Conservation (phyloP, 2,113 vertebrate genomes). For the Scatophagus argus region DNA sequence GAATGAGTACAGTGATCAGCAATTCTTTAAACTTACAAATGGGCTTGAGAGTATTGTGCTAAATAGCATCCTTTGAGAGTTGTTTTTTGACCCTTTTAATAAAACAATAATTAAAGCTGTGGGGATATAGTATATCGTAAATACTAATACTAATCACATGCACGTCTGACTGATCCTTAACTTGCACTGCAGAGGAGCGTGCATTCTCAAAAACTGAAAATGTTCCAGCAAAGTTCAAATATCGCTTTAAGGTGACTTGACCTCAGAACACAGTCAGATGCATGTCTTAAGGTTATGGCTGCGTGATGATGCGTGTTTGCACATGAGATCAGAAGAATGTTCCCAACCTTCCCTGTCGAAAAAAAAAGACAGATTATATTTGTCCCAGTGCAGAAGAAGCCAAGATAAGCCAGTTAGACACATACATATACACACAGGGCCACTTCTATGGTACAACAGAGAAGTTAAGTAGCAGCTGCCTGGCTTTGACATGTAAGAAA, state of each 20-base stretch:
- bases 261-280: not conserved
- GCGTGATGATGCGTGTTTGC: not conserved
- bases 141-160: too few species aligned
- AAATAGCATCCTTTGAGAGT: too few species aligned
- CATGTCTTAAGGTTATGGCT: not conserved
- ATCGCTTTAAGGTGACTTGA: not conserved
- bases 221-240: not conserved
- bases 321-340: not conserved
- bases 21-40: not conserved
- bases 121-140: too few species aligned
- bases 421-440: not conserved
- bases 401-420: not conserved
- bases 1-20: not conserved
- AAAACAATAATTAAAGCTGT: too few species aligned
- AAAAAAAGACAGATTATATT: conserved; percentile 22
- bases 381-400: not conserved
- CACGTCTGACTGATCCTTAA: not conserved
- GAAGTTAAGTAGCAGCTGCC: not conserved
- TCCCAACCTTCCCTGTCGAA: not conserved
- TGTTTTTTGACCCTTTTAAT: too few species aligned
- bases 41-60: not conserved
- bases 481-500: not conserved
- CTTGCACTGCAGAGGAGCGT: not conserved
- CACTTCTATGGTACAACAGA: not conserved
- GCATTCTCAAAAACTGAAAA: not conserved